Evolutionary conservation across 2,797 vertebrate species (phyloP), one percentile per base, ranked within the genome.

Genomic region (Sebastes dallii): DNA sequence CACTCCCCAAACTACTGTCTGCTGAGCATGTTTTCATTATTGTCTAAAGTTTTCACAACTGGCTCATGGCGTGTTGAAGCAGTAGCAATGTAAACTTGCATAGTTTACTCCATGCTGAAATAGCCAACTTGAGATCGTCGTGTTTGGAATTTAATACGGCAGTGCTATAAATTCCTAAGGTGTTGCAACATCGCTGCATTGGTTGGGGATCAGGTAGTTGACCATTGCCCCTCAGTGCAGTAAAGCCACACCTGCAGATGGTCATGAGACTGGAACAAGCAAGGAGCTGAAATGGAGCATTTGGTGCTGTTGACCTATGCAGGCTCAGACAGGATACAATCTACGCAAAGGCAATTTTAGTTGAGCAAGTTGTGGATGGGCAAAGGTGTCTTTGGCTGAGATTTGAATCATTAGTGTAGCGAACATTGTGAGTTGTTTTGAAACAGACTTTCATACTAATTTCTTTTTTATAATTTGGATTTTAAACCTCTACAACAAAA

Each of bases 181-280:
- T 55, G 65, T 83, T 86, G 75, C 61, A 32, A 66, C 74, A 64
- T 80, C 58, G 72, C 78, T 81, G 25, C 75, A 29, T 73, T 77
- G 65, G 50, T 76, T 13, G 27, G 25, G 60, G 74, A 66, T 82
- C 54, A 36, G 68, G 68, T 79, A 83, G 79, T 87, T 89, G 82
- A 89, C 76, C 86, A 13, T 92, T 91, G 88, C 50, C 62, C 84
- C 64, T 72, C 18, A 22, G 62, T 75, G 83, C 85, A 71, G 74
- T 88, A 82, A 92, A 88, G 71, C 83, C 89, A 81, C 90, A 79
- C 88, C 89, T 92, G 85, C 64, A 81, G 16, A 46, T 64, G n/a
- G 56, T 85, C 77, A 78, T 73, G 71, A 84, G 84, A 80, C 65
- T 50, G 39, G 20, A 83, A 67, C 54, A 34, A 60, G n/a, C 36